Conservation (phyloP, 2,888 invertebrate genomes). For the Apodemia hepburni region DNA sequence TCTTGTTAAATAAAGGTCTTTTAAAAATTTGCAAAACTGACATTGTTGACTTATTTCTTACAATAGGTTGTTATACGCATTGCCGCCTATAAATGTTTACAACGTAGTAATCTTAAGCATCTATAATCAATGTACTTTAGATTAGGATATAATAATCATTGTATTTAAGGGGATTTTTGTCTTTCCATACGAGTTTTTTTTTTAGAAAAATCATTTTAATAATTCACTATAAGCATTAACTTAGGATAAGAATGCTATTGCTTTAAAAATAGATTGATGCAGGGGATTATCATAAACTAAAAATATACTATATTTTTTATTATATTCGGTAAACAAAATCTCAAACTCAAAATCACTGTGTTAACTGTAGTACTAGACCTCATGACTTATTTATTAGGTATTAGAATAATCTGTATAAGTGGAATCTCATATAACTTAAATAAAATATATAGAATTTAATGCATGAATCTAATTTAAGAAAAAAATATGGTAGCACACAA, state of each 20-base stretch:
- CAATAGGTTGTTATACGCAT: background rate
- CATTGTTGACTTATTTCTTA: conserved; percentile 7
- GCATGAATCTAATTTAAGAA: conserved; percentile 10
- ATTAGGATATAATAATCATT: conserved; percentile 1
- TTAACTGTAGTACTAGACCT: background rate
- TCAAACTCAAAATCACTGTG: no score
- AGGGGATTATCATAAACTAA: no score
- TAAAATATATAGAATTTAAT: conserved; percentile 4
- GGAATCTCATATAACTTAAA: background rate
- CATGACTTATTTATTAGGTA: background rate
- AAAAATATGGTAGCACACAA: conserved; percentile 13
- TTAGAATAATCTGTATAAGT: conserved; percentile 2
- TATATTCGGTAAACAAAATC: no score
- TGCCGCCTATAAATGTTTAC: conserved; percentile 6
- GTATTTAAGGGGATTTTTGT: background rate
- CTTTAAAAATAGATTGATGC: no score
- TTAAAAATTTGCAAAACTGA: background rate
- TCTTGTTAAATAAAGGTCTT: no score
- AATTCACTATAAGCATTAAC: background rate
- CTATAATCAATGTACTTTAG: conserved; percentile 3
- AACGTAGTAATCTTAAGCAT: background rate
- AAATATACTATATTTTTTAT: no score
- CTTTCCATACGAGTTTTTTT: background rate
- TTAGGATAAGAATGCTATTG: background rate
- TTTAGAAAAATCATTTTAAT: background rate